Percentiles rank a stretch among this genome's conserved stretches.
phyloP scores from a whole-genome alignment of 2,797 vertebrate genomes.

The Scarus forsteni region DNA sequence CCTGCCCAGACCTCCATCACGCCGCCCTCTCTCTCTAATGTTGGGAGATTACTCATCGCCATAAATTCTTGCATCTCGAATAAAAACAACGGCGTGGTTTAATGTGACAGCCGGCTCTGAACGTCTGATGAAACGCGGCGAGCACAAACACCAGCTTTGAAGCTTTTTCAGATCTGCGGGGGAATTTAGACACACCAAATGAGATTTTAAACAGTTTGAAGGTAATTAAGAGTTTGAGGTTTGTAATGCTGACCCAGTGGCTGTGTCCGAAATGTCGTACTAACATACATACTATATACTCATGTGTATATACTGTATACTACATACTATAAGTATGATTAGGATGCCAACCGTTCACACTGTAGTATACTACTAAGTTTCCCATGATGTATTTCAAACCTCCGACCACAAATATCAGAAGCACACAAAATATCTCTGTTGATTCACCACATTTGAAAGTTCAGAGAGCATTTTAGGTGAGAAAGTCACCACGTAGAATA shows the following conservation, averaged over 20 bases:
- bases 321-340: too few species aligned
- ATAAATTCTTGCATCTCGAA: constrained; percentile 24
- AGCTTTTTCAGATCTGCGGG: constrained; percentile 1
- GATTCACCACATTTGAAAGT: too few species aligned
- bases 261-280: too few species aligned
- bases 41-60: constrained; percentile 44
- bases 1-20: constrained; percentile 51
- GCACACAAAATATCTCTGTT: too few species aligned
- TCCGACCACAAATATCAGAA: too few species aligned
- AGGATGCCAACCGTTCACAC: too few species aligned
- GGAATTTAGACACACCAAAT: constrained; percentile 1
- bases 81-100: constrained; percentile 6
- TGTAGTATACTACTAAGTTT: too few species aligned
- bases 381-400: too few species aligned
- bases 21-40: constrained; percentile 19
- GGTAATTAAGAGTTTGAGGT: not conserved
- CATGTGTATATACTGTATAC: too few species aligned
- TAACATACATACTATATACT: too few species aligned
- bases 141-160: constrained; percentile 24
- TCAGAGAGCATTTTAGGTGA: too few species aligned
- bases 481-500: too few species aligned
- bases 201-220: not conserved
- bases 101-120: constrained; percentile 32
- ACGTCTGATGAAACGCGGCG: constrained; percentile 27
- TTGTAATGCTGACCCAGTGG: not conserved